Percentiles rank a stretch among this genome's conserved stretches.
phyloP scores from a whole-genome alignment of 2,888 invertebrate genomes.

The Drosophila affinis region DNA sequence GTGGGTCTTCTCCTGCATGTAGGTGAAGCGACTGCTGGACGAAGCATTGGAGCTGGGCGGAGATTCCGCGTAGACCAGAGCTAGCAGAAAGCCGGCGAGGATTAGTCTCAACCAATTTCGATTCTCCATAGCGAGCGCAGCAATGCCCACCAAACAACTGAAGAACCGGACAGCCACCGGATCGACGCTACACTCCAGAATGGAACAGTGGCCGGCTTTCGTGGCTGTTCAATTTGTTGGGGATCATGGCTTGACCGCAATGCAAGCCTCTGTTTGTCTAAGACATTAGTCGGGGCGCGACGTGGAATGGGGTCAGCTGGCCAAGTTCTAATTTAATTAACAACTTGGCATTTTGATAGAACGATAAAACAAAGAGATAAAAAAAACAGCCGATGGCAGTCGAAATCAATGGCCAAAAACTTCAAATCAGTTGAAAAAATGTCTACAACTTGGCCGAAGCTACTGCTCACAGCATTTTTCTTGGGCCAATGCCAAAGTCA shows the following conservation, averaged over 20 bases:
- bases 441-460: conserved; percentile 49
- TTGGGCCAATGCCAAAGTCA: conserved; percentile 41
- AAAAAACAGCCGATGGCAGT: not conserved
- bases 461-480: conserved; percentile 10
- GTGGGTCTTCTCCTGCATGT: conserved; percentile 45
- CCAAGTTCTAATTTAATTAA: conserved; percentile 69
- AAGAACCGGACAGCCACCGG: conserved; percentile 1
- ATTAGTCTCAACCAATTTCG: conserved; percentile 19
- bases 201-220: conserved; percentile 25
- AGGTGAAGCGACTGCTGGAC: conserved; percentile 44
- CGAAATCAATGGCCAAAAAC: conserved; percentile 30
- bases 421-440: conserved; percentile 63
- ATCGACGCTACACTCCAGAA: conserved; percentile 7
- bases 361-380: conserved; percentile 8
- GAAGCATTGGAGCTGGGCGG: not conserved
- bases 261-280: conserved; percentile 50
- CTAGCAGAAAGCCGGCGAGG: conserved; percentile 19
- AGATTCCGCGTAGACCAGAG: conserved; percentile 10
- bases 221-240: conserved; percentile 54
- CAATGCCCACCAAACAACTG: conserved; percentile 40
- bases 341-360: conserved; percentile 49
- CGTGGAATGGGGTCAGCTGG: conserved; percentile 50
- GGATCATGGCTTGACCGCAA: conserved; percentile 35
- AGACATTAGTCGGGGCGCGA: conserved; percentile 39
- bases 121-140: conserved; percentile 43